These are phyloP conservation scores for Trissolcus basalis DNA, from an alignment of 1,140 invertebrate species.

Conservation along the genomic window DNA sequence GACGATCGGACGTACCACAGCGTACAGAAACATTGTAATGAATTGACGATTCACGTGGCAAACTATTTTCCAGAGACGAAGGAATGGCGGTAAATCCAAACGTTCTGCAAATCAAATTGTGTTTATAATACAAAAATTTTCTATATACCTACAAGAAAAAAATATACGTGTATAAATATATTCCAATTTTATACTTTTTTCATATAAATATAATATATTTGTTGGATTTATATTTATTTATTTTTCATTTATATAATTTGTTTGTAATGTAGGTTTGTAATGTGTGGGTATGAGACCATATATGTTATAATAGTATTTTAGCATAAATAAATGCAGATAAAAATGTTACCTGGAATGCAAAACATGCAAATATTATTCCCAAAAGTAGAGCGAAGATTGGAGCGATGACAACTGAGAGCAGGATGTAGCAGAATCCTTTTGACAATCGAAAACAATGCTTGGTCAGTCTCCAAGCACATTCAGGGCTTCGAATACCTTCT, in stretches of 20 bases:
- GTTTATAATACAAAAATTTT: too few relatives aligned
- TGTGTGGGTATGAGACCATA: too few relatives aligned
- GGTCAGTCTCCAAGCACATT: constrained; percentile 85
- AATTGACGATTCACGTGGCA: constrained; percentile 80
- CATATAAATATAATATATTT: too few relatives aligned
- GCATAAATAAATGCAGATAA: constrained; percentile 12
- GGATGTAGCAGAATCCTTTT: constrained; percentile 83
- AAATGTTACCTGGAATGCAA: constrained; percentile 82
- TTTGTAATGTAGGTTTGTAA: too few relatives aligned
- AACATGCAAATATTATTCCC: constrained; percentile 84
- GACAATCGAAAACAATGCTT: constrained; percentile 82
- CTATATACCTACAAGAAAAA: too few relatives aligned
- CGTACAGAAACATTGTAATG: constrained; percentile 78
- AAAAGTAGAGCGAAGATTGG: constrained; percentile 82
- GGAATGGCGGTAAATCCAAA: constrained; percentile 82
- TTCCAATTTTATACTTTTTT: too few relatives aligned
- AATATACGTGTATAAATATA: too few relatives aligned
- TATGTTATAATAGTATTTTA: too few relatives aligned
- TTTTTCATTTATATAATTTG: too few relatives aligned
- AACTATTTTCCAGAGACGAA: constrained; percentile 82
- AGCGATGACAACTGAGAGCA: constrained; percentile 81
- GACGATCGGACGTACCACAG: constrained; percentile 79
- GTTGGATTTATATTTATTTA: too few relatives aligned
- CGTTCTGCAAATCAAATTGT: constrained; percentile 78
- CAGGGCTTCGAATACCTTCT: constrained; percentile 82